phyloP scores from a whole-genome alignment of 2,888 invertebrate genomes.

The Stegana nigrithorax region DNA sequence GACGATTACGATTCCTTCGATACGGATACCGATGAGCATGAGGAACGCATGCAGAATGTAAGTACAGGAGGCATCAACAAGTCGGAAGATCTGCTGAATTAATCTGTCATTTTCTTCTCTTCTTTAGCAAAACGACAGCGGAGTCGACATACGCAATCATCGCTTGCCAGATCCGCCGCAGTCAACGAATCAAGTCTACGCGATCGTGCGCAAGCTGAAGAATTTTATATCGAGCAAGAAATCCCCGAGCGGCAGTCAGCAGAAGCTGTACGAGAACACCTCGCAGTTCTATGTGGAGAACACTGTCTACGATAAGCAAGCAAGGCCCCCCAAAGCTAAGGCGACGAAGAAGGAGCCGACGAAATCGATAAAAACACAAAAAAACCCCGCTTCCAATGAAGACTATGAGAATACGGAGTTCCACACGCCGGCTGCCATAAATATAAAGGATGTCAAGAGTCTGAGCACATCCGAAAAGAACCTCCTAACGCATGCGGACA shows the following conservation, averaged over 20 bases:
- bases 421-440: constrained; percentile 43
- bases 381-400: constrained; percentile 18
- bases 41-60: constrained; percentile 63
- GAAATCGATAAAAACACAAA: no score
- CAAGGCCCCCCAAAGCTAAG: constrained; percentile 33
- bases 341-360: constrained; percentile 32
- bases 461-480: constrained; percentile 68
- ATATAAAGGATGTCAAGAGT: constrained; percentile 33
- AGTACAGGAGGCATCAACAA: constrained; percentile 13
- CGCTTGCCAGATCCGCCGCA: constrained; percentile 74
- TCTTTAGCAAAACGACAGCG: constrained; percentile 68
- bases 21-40: constrained; percentile 72
- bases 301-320: constrained; percentile 42
- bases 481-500: constrained; percentile 30
- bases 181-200: constrained; percentile 72
- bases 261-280: constrained; percentile 65
- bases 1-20: constrained; percentile 82
- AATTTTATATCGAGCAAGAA: constrained; percentile 72
- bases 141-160: constrained; percentile 70
- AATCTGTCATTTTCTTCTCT: not conserved
- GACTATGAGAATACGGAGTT: constrained; percentile 61
- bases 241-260: constrained; percentile 57
- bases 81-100: not conserved
- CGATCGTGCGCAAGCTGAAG: constrained; percentile 77
- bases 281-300: constrained; percentile 56